Base-by-base conservation (phyloP, 2,888 invertebrate genomes). In the Troides helena region DNA sequence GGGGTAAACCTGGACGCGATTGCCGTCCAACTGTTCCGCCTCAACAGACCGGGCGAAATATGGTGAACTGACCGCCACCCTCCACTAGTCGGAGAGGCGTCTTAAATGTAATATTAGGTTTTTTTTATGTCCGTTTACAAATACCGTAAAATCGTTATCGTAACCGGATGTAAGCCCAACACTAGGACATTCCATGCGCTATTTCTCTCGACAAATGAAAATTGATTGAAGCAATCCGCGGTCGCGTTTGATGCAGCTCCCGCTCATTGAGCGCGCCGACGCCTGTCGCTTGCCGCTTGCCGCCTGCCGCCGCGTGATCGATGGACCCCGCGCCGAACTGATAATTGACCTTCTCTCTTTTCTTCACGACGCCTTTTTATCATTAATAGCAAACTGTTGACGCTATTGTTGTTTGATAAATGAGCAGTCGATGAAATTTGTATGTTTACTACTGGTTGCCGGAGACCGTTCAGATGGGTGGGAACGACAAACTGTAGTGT, bases 141-240 rank as follows among this genome's bases (percentile, higher is more conserved):
- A 39, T 10, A 8, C 39, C 39, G 10, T 39, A 39, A 39, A 39
- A 39, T 6, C 39, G 39, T 7, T 39, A 23, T 43, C 62, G 62
- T 17, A 46, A 62, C 5, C 23, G 62, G 21, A 17, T 8, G 8
- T 36, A 14, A 12, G 62, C 62, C 5, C 65, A 66, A 1, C 65
- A 62, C 66, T 71, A 60, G 7, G 25, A 39, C 53, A 57, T 65
- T 53, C 59, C 56, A 62, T 62, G 50, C 65, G 65, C 65, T 72
- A 72, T 75, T 77, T 78, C 74, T 73, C 73, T 62, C 72, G 70
- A 73, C 74, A 88, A 88, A 90, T 90, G 87, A 86, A 86, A 90
- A 92, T 92, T 92, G 92, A 92, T 92, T 86, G 90, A 85, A 80
- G 84, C 85, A 84, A 89, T 86, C 78, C 82, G 81, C 80, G 65